Conservation (phyloP, 2,797 vertebrate genomes). For the Alexandromys oeconomus region DNA sequence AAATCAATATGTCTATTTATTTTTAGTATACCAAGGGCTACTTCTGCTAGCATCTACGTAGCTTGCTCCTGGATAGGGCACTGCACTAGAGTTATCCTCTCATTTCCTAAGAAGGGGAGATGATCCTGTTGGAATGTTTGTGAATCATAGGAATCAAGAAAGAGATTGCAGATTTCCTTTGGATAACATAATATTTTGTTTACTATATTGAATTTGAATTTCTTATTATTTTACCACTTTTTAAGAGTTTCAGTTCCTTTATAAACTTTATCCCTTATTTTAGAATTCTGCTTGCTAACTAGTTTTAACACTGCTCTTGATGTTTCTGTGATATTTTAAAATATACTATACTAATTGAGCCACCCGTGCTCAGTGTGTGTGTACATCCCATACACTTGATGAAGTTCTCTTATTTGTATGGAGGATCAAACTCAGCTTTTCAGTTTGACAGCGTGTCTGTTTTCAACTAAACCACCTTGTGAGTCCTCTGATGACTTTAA, state of each 20-base stretch:
- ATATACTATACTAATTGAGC: background rate
- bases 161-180: background rate
- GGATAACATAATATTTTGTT: background rate
- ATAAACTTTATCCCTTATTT: background rate
- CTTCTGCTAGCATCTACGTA: background rate
- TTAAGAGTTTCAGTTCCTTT: constrained; percentile 6
- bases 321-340: background rate
- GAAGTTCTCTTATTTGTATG: background rate
- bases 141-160: background rate
- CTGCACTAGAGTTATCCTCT: background rate
- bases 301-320: background rate
- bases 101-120: background rate
- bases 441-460: background rate
- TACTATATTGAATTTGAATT: background rate
- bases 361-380: too few species aligned
- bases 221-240: background rate
- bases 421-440: background rate
- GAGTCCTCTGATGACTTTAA: background rate
- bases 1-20: background rate
- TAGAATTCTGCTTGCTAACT: background rate
- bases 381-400: background rate
- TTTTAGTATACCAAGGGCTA: background rate
- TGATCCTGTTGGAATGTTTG: background rate
- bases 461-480: background rate
- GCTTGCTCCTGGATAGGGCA: background rate